Percentiles rank a stretch among this genome's conserved stretches.
Evolutionary conservation across 2,113 vertebrate genomes (phyloP).

Genomic region (Microtus ochrogaster): DNA sequence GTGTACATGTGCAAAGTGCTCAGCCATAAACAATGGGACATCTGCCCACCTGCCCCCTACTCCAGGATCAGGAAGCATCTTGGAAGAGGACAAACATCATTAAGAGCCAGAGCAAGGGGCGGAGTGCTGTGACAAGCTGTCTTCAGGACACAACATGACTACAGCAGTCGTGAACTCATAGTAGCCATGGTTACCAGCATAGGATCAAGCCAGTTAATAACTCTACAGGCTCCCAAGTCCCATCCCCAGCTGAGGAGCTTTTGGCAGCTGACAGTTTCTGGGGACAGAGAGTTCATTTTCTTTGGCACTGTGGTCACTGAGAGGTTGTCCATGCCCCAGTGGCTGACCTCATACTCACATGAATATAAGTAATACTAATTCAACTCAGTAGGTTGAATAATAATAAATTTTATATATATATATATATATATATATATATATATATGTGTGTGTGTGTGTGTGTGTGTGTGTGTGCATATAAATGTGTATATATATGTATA

Average conservation of each 20-base stretch:
- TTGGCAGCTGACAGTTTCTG: not conserved
- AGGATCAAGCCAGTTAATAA: not conserved
- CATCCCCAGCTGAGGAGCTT: not conserved
- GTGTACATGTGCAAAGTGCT: not conserved
- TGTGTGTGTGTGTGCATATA: no score
- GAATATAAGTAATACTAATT: not conserved
- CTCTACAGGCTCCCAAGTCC: not conserved
- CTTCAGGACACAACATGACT: no score
- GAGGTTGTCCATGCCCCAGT: not conserved
- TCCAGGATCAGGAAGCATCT: not conserved
- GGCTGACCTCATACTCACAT: not conserved
- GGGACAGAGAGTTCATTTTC: not conserved
- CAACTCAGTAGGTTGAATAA: not conserved
- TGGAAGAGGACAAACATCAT: not conserved
- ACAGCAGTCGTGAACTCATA: no score
- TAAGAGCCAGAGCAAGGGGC: not conserved
- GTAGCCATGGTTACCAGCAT: not conserved
- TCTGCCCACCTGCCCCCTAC: not conserved
- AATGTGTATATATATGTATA: no score
- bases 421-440: no score
- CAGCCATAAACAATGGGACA: not conserved
- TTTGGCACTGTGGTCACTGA: not conserved
- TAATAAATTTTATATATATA: not conserved
- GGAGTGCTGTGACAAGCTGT: not conserved
- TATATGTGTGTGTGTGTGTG: rapidly evolving